Percentiles rank a stretch among this genome's conserved stretches.
These are phyloP conservation scores for Plagodis pulveraria DNA, from an alignment of 2,888 invertebrate genomes.

Conservation along the genomic window DNA sequence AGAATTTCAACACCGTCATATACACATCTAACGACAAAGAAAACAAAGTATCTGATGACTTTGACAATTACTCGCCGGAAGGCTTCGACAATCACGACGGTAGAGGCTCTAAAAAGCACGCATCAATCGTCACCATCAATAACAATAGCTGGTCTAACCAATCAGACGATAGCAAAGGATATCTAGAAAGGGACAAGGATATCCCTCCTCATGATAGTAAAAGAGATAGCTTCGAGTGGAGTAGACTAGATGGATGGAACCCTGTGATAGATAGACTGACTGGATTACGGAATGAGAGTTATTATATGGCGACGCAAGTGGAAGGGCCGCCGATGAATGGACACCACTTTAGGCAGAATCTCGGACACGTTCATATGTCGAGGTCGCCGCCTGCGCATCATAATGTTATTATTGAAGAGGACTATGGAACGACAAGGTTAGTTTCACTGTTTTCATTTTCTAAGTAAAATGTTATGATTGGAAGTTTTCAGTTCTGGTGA, in stretches of 20 bases:
- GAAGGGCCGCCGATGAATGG: constrained; percentile 83
- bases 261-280: constrained; percentile 95
- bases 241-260: constrained; percentile 90
- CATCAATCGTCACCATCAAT: constrained; percentile 79
- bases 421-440: constrained; percentile 73
- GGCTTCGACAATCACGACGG: constrained; percentile 62
- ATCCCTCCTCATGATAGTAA: constrained; percentile 77
- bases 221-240: constrained; percentile 84
- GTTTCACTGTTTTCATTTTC: constrained; percentile 9
- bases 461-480: no score
- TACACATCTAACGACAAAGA: constrained; percentile 76
- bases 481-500: no score
- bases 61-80: constrained; percentile 58
- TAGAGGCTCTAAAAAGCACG: constrained; percentile 71
- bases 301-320: constrained; percentile 92
- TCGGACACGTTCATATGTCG: constrained; percentile 75
- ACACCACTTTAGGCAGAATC: constrained; percentile 67
- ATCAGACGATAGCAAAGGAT: constrained; percentile 80
- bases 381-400: constrained; percentile 80
- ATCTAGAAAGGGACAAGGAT: constrained; percentile 77
- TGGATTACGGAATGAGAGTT: constrained; percentile 94
- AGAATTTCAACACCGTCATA: constrained; percentile 78
- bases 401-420: constrained; percentile 88
- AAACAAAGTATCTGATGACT: constrained; percentile 61
- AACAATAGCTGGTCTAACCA: constrained; percentile 83